Evolutionary conservation across 2,797 vertebrate species (phyloP), one percentile per base, ranked within the genome.

Genomic region (Mycteria americana): DNA sequence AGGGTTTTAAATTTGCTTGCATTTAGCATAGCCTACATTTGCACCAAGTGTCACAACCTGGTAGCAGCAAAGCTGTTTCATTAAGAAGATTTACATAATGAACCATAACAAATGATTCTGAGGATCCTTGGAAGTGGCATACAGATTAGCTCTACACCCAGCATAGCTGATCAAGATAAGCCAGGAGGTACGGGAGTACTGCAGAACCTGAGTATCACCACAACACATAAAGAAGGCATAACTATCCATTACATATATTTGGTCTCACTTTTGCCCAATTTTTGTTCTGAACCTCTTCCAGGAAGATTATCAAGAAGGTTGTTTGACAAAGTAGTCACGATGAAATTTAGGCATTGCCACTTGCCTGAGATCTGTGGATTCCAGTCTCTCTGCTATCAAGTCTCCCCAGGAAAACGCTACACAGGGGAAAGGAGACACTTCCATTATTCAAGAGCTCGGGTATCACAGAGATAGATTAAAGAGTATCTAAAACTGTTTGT

Each of bases 401-500:
- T 72, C 54, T 84, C 65, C 33, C 30, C 25, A 67, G 69, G 57
- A 96, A 75, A 89, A 86, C 0, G 6, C 19, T 69, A 69, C 19
- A 27, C 4, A 35, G 8, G 17, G 16, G 22, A 74, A 91, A 88
- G 51, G 7, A 84, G 46, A 85, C 33, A 54, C 21, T 68, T 75
- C 33, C 75, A 65, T 80, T 91, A 91, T 63, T 94, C 67, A 93
- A 57, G 79, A 95, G 57, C 68, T 45, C 72, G 76, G 50, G 77
- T 84, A 83, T 72, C 86, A 85, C 9, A 75, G 50, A 80, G 50
- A 89, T 6, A 86, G 50, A 94, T 88, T 94, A 93, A 79, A 84
- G 62, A 79, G 19, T 35, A 74, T 59, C 67, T 95, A 68, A 88
- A 97, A 43, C 82, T 64, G 46, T 93, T 92, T 92, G 86, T 68